These are phyloP conservation scores for Macrocentrus cingulum DNA, from an alignment of 1,140 invertebrate species.

Conservation along the genomic window DNA sequence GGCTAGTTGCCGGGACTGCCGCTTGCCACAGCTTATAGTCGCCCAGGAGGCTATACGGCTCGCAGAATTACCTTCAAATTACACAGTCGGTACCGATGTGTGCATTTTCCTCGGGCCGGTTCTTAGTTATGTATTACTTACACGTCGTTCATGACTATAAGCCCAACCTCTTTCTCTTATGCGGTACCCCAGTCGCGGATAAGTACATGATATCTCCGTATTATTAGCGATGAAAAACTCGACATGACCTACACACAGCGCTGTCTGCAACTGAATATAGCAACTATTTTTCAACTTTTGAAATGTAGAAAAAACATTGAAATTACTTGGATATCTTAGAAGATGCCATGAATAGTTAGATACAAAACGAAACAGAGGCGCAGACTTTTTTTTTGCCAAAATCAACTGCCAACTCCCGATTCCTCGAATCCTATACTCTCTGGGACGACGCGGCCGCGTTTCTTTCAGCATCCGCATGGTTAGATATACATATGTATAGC, in stretches of 20 bases:
- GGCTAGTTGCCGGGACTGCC: slow-evolving; percentile 33
- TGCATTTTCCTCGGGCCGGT: slow-evolving; percentile 37
- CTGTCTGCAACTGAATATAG: no score
- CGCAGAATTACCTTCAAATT: slow-evolving; percentile 51
- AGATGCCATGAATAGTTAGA: no score
- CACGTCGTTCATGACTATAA: slow-evolving; percentile 37
- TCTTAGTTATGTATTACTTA: slow-evolving; percentile 39
- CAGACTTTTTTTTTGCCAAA: slow-evolving; percentile 42
- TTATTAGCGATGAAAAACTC: no score
- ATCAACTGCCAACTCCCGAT: slow-evolving; percentile 42
- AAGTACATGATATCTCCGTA: no score
- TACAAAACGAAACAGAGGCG: no score
- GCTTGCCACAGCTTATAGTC: slow-evolving; percentile 26
- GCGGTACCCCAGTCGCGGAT: no score
- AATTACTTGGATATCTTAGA: no score
- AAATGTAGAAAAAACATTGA: no score
- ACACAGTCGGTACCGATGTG: slow-evolving; percentile 48
- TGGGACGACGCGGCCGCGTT: background rate
- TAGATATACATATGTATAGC: slow-evolving; percentile 34
- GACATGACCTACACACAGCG: no score
- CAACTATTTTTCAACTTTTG: no score
- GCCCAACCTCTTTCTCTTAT: slow-evolving; percentile 23
- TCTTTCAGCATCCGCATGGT: slow-evolving; percentile 21
- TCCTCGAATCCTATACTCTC: background rate
- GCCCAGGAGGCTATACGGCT: slow-evolving; percentile 44